A percentile compares a stretch with the other conserved stretches of the same genome.
Conservation (phyloP, 2,888 invertebrate species). For the Uloborus plumipes region DNA sequence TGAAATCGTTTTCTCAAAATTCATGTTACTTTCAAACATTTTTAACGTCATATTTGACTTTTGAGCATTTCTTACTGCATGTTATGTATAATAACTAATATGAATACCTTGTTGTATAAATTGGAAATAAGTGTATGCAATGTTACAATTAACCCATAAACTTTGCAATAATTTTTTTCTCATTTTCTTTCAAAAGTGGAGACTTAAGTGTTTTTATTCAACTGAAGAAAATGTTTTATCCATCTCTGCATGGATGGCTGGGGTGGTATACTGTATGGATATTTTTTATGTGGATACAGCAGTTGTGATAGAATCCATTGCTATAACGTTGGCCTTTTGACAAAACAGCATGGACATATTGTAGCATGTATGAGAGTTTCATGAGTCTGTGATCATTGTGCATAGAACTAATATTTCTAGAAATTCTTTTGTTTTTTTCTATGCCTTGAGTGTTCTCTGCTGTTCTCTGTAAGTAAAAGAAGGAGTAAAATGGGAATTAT, state of each 20-base stretch:
- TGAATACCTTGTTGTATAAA: no score
- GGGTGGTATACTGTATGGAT: conserved; percentile 59
- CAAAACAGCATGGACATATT: conserved; percentile 64
- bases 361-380: conserved; percentile 62
- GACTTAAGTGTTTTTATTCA: background rate
- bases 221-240: conserved; percentile 7
- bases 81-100: no score
- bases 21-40: no score
- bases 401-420: conserved; percentile 63
- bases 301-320: conserved; percentile 64
- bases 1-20: no score
- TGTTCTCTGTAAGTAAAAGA: conserved; percentile 39
- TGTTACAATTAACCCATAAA: no score
- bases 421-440: conserved; percentile 55
- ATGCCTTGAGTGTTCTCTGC: conserved; percentile 44
- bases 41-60: no score
- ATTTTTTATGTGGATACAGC: conserved; percentile 60
- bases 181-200: no score
- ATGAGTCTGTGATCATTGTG: conserved; percentile 64
- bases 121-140: no score
- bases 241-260: conserved; percentile 42
- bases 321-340: conserved; percentile 62
- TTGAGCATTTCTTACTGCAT: no score
- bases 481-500: conserved; percentile 14
- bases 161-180: no score